Evolutionary conservation across 2,888 invertebrate genomes (phyloP), one percentile per base, ranked within the genome.

Genomic region (Aleiodes leptofemur): DNA sequence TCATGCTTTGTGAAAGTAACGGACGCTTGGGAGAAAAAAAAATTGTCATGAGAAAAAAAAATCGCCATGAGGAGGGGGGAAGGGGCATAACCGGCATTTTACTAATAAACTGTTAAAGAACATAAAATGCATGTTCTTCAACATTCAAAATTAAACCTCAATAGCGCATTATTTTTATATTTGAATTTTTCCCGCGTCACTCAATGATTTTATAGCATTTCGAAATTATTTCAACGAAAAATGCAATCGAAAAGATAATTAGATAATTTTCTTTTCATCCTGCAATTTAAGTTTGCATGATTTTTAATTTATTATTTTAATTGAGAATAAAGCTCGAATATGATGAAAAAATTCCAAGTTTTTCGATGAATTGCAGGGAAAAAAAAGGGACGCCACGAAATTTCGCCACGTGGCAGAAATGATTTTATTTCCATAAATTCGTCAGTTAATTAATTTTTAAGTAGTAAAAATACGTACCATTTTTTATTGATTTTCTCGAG

Each of bases 391-490:
- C 43, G 43, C 43, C 43, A 9, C 3, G 0, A 43, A 16, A 61
- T 8, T 38, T 71, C 59, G 70, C 70, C 70, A 71, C 59, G 70
- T 71, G 59, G 48, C 48, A 8, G 4, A 9, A 14, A 38, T 9
- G 1, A 14, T 6, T 31, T 23, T 14, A 16, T 59, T 71, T n/a
- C 51, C 3, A 51, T 43, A 9, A 43, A 43, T 43, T 8, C 0
- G 0, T 11, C 43, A 9, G 4, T 6, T 9, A 43, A 9, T 43
- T 7, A 7, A 43, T 43, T 11, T 9, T 9, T 43, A 7, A 8
- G 2, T 9, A 9, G n/a, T 2, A 50, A 66, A 50, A 51, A 23
- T 50, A 69, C 74, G 16, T 43, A 74, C 74, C 74, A 74, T 74
- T 38, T 69, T 74, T 38, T n/a, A 38, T 72, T 16, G 51, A 14